These are phyloP conservation scores for Mylabris phalerata DNA, from an alignment of 1,140 invertebrate genomes.

Conservation along the genomic window DNA sequence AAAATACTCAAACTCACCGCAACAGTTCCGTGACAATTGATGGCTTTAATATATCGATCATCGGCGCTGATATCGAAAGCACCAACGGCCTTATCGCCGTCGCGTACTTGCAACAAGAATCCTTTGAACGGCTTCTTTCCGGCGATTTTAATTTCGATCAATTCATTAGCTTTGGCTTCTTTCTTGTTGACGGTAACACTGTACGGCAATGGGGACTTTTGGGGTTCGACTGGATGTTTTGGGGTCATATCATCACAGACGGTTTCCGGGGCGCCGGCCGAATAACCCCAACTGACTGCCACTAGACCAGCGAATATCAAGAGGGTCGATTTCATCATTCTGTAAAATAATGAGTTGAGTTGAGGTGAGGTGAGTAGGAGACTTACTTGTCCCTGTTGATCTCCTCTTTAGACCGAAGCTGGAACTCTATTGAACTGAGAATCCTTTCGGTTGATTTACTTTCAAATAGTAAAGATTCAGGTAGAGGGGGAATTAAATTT, in stretches of 20 bases:
- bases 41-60: conserved; percentile 33
- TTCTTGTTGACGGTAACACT: conserved; percentile 34
- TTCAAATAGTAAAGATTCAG: conserved; percentile 7
- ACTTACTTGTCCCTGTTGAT: neutral
- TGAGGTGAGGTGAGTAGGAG: too few species aligned
- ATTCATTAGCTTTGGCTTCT: conserved; percentile 32
- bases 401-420: conserved; percentile 14
- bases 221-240: conserved; percentile 35
- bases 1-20: conserved; percentile 24
- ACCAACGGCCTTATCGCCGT: conserved; percentile 38
- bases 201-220: conserved; percentile 38
- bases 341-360: neutral
- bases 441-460: conserved; percentile 9
- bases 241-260: conserved; percentile 42
- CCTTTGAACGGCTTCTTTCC: conserved; percentile 39
- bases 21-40: conserved; percentile 33
- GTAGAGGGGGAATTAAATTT: conserved; percentile 7
- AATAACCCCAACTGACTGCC: conserved; percentile 23
- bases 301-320: conserved; percentile 12
- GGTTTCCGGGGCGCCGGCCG: conserved; percentile 38
- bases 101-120: conserved; percentile 42
- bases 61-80: conserved; percentile 33
- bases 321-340: conserved; percentile 3
- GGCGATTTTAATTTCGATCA: conserved; percentile 36
- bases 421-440: conserved; percentile 2